Evolutionary conservation across 2,888 invertebrate genomes (phyloP), one percentile per base, ranked within the genome.

Genomic region (Hypolimnas misippus): DNA sequence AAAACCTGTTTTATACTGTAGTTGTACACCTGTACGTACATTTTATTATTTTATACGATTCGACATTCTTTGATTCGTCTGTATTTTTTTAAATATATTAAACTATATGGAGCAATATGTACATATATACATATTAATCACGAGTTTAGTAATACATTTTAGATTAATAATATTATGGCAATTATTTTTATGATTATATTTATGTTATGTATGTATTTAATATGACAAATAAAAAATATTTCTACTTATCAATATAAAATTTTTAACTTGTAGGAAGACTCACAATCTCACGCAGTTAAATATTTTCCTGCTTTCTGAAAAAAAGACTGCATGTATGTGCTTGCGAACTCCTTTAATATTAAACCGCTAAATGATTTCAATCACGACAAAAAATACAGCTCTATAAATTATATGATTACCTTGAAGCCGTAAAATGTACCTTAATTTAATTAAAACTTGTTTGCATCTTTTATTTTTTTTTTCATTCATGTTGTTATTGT

Each of bases 21-120:
- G 29, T 51, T 52, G 35, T 19, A 52, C 52, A 52, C 52, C 35
- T 33, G 52, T 52, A 52, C 19, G 33, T 35, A 35, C 52, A 33
- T 35, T 35, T 10, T n/a, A 52, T 8, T 2, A 35, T 19, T 52
- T 52, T 52, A 19, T 35, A 52, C n/a, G n/a, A n/a, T 52, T 10
- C 50, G 19, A 52, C 10, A 52, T 29, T 49, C 14, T 49, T 49
- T n/a, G 25, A 49, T 49, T 29, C 49, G 14, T 7, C 49, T 25
- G 49, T 46, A 46, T 46, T 21, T 10, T 46, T 46, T 46, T 46
- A 46, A 46, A 46, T 46, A 49, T 49, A 49, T 29, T 29, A 49
- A 25, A 25, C 4, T 2, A 29, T 25, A 49, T 46, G 14, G 12
- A 5, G 21, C 21, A 46, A 21, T 46, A 29, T 35, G 8, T n/a